Evolutionary conservation across 2,113 vertebrate species (phyloP).

Genomic region (Eclectus roratus): DNA sequence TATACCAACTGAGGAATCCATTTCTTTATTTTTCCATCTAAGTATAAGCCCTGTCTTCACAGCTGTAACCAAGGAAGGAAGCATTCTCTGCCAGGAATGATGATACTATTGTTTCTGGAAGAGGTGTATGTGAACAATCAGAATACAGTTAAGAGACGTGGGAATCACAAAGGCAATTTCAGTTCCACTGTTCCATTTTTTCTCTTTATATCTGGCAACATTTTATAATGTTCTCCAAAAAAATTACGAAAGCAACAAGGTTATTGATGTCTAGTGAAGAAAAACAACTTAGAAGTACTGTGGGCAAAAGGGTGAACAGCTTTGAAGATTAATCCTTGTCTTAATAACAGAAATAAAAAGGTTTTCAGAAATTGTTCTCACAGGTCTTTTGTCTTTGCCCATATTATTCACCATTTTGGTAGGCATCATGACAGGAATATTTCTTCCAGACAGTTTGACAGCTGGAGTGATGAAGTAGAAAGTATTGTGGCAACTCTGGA

Average conservation of each 20-base stretch:
- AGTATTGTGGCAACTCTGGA: background rate
- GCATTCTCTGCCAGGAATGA: background rate
- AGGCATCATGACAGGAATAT: background rate
- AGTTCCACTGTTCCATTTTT: background rate
- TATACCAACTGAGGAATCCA: background rate
- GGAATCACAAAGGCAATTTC: background rate
- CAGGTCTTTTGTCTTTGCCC: background rate
- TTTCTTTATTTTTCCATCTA: background rate
- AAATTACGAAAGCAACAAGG: background rate
- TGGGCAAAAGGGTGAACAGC: background rate
- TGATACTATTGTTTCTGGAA: background rate
- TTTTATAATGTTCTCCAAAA: background rate
- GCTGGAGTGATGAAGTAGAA: background rate
- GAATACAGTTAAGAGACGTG: background rate
- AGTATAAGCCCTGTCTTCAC: background rate
- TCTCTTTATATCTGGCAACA: background rate
- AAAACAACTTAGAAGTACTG: background rate
- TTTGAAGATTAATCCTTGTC: background rate
- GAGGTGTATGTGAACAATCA: background rate
- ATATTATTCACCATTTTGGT: background rate
- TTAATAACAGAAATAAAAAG: background rate
- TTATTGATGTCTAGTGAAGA: background rate
- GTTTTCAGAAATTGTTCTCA: background rate
- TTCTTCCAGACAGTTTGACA: background rate
- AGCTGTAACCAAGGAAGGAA: slow-evolving; percentile 11